Percentiles rank a stretch among this genome's conserved stretches.
Evolutionary conservation across 2,797 vertebrate genomes (phyloP).

Genomic region (Tapirus indicus): DNA sequence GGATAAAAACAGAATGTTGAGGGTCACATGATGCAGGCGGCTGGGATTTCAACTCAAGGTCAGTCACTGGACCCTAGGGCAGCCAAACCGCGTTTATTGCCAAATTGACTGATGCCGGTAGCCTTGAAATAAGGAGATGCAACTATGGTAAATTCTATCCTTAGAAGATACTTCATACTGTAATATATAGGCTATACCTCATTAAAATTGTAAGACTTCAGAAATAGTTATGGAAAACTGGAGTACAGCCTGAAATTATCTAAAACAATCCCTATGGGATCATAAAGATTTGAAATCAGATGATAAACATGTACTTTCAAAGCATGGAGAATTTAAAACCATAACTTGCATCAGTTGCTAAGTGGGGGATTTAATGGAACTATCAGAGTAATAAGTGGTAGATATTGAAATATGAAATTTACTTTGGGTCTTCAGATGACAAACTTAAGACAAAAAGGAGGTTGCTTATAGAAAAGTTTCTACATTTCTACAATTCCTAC

Average conservation of each 20-base stretch:
- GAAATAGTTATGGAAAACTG: constrained; percentile 62
- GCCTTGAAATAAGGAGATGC: constrained; percentile 67
- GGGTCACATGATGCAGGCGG: constrained; percentile 70
- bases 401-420: constrained; percentile 33
- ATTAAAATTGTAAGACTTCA: constrained; percentile 50
- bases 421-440: background rate
- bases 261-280: constrained; percentile 47
- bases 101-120: constrained; percentile 72
- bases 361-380: constrained; percentile 52
- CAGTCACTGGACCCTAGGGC: constrained; percentile 68
- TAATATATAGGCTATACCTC: constrained; percentile 51
- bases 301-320: constrained; percentile 72
- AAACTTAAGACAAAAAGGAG: constrained; percentile 61
- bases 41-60: constrained; percentile 77
- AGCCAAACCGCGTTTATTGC: constrained; percentile 73
- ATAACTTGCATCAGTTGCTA: constrained; percentile 55
- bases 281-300: constrained; percentile 74
- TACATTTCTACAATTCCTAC: constrained; percentile 18
- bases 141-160: constrained; percentile 59
- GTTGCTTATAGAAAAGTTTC: constrained; percentile 22
- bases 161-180: constrained; percentile 57
- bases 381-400: background rate
- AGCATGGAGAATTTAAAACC: constrained; percentile 67
- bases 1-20: constrained; percentile 82
- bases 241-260: background rate